phyloP scores from a whole-genome alignment of 53 echinoderm and acorn worm genomes.

The Zoroaster sp. region DNA sequence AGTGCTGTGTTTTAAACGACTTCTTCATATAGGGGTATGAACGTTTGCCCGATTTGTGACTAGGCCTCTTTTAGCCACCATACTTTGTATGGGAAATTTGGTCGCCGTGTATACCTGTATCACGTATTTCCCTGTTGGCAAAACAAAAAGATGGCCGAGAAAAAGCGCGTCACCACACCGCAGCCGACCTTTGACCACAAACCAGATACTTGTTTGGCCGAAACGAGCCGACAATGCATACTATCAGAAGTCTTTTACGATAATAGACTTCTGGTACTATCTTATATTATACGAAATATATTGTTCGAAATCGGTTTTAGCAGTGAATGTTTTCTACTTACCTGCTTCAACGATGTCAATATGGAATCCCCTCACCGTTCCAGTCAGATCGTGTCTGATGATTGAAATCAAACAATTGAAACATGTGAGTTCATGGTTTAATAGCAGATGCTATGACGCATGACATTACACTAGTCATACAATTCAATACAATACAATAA shows the following conservation, averaged over 20 bases:
- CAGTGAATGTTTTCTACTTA: background rate
- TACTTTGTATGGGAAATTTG: no score
- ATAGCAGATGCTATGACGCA: background rate
- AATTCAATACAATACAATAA: background rate
- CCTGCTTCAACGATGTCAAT: constrained; percentile 77
- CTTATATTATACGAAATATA: background rate
- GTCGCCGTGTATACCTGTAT: no score
- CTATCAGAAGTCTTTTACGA: background rate
- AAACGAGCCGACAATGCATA: background rate
- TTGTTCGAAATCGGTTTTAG: background rate
- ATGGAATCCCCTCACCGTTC: constrained; percentile 76
- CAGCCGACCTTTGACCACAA: no score
- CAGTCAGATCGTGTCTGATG: constrained; percentile 56
- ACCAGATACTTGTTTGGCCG: background rate
- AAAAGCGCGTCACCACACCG: no score
- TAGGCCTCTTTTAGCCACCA: no score
- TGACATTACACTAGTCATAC: no score
- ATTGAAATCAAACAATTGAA: background rate
- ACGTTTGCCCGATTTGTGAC: no score
- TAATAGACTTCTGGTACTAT: background rate
- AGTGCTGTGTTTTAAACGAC: no score
- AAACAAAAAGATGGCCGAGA: no score
- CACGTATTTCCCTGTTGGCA: no score
- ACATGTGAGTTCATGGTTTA: background rate
- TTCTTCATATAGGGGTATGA: no score